Conservation (phyloP, 2,797 vertebrate genomes). For the Smutsia gigantea region DNA sequence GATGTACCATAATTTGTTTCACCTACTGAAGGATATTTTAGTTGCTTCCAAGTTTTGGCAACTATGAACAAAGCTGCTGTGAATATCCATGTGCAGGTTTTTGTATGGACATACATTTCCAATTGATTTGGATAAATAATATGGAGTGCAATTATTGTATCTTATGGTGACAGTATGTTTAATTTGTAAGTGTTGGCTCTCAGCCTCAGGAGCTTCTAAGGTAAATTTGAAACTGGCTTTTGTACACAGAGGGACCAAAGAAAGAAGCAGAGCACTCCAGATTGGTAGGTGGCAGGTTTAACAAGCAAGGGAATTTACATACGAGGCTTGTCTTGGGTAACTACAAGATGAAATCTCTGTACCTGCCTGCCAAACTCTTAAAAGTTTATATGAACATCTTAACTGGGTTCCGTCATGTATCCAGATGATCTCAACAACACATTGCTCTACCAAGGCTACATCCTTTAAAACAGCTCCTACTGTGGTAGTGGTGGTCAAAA, state of each 20-base stretch:
- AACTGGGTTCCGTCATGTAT: too few relatives aligned
- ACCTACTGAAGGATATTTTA: not conserved
- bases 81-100: not conserved
- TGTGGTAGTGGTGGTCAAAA: not conserved
- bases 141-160: not conserved
- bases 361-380: not conserved
- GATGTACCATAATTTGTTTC: not conserved
- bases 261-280: not conserved
- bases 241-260: not conserved
- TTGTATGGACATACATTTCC: not conserved
- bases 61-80: not conserved
- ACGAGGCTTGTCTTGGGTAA: not conserved
- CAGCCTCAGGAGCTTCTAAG: not conserved
- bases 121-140: not conserved
- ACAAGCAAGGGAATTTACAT: not conserved
- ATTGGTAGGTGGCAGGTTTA: not conserved
- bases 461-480: not conserved
- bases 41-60: not conserved
- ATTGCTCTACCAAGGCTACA: not conserved
- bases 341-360: not conserved
- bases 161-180: not conserved
- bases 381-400: not conserved
- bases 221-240: not conserved
- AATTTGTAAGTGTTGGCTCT: not conserved
- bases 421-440: not conserved